A percentile compares a stretch with the other conserved stretches of the same genome.
Conservation (phyloP, 2,797 vertebrate genomes). For the Atherinosoma microstoma region DNA sequence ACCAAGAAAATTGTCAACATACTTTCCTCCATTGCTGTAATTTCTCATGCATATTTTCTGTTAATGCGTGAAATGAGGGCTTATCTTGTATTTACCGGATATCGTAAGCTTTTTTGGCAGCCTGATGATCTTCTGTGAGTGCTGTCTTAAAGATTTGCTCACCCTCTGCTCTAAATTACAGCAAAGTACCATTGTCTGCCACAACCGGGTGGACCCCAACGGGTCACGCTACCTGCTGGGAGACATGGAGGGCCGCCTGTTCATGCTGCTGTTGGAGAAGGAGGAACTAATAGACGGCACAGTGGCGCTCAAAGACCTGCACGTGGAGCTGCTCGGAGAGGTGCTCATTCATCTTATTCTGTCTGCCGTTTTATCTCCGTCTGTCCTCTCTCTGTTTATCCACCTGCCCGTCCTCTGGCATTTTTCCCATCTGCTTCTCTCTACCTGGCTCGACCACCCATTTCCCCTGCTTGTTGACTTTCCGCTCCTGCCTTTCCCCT, state of each 20-base stretch:
- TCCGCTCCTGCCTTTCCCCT: conserved; percentile 21
- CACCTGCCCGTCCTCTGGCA: conserved; percentile 35
- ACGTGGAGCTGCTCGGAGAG: conserved; percentile 96
- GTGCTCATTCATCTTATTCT: conserved; percentile 69
- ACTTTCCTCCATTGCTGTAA: not conserved
- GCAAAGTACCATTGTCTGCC: conserved; percentile 99
- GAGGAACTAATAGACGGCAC: conserved; percentile 98
- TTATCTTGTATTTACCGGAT: not conserved
- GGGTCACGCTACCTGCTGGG: conserved; percentile 96
- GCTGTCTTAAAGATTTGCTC: conserved; percentile 8
- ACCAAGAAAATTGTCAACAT: not conserved
- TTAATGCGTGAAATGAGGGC: not conserved
- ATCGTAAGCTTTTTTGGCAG: not conserved
- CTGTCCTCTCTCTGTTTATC: conserved; percentile 26
- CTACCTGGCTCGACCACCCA: conserved; percentile 6
- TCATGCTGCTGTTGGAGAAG: conserved; percentile 98
- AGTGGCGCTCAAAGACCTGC: conserved; percentile 93
- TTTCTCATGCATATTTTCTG: not conserved
- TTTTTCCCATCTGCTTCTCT: conserved; percentile 23
- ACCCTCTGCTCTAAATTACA: conserved; percentile 59
- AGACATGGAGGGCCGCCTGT: conserved; percentile 98
- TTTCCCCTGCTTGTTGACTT: conserved; percentile 30
- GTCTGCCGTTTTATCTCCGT: conserved; percentile 11
- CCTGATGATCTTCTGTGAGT: not conserved
- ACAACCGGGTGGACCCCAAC: conserved; percentile 97